Base-by-base conservation (phyloP, 2,888 invertebrate species). In the Ypsolopha sequella region DNA sequence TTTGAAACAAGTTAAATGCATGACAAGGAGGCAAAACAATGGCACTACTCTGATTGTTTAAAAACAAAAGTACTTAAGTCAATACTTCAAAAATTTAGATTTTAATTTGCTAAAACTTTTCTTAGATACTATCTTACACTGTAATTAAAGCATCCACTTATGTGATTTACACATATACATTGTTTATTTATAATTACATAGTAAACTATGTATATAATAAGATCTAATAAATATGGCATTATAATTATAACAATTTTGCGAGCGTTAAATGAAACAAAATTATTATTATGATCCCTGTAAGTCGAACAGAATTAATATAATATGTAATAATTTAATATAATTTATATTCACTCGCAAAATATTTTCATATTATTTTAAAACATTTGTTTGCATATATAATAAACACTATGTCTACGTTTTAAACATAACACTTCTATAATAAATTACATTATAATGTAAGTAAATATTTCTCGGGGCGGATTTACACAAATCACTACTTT, bases 141-240 rank as follows among this genome's bases (percentile, higher is more conserved):
- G 69, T 86, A 85, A 76, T 86, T 86, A 86, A 86, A 86, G 85
- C 85, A 78, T 45, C 66, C 71, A 69, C 68, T 66, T 73, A 73
- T 75, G 76, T 81, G 75, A 67, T 11, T 69, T 57, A 60, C 70
- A 78, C 76, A 74, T 68, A 68, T 68, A 68, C 50, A 53, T 52
- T 54, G 52, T 54, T 58, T 55, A 52, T 52, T 54, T 39, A 52
- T 54, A 54, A 55, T 52, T 53, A 55, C 24, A 24, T 53, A 54
- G 53, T 56, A 54, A 51, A 51, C 51, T 51, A 51, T 47, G 48
- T 57, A 54, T 48, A 52, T 51, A 51, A 49, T 51, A 43, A 48
- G 45, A 46, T 41, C 52, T 53, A 43, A 11, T 13, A 45, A 50
- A 53, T 51, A 54, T 51, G 41, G 36, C 51, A 47, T 50, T 52